Base-by-base conservation (phyloP, 92 coral and sea anemone species). In the Phenganax subtilis region DNA sequence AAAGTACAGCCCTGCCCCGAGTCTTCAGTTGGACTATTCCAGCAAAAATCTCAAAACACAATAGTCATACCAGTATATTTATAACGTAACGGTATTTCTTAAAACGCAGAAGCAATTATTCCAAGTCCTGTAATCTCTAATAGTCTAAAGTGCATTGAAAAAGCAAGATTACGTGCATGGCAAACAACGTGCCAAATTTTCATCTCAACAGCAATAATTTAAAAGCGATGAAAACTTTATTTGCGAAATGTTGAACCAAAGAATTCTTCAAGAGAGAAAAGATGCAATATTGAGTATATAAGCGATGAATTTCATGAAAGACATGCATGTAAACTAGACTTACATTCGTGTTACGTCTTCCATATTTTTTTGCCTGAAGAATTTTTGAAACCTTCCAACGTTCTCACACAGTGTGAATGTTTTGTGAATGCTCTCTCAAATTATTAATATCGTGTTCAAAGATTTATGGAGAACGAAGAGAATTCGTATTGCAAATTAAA, bases 361-460 rank as follows among this genome's bases (percentile, higher is more conserved):
- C 27, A 14, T 14, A 25, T 6, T 10, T 8, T 27, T 27, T 15
- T 52, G 30, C 81, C 58, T 30, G 16, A 53, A 44, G 55, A 30
- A 37, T 16, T 14, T 30, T 76, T 20, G 9, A 29, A 57, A 75
- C n/a, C 53, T 16, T 75, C 57, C 31, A 20, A 73, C 25, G 59
- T 51, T 25, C 15, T 73, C 2, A 15, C 47, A 25, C 17, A 12
- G 31, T 73, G 12, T 53, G 67, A 44, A 57, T 64, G 67, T 54
- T 64, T 57, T 63, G 83, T 37, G 55, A 14, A 64, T 56, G 55
- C 31, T 77, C 82, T 58, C 37, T 60, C 83, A 79, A 79, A 79
- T 79, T 79, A 79, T 79, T 79, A 63, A 79, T 79, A 79, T 52
- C 69, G 57, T 79, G 58, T 79, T 79, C 83, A 79, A 79, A 79